These are phyloP conservation scores for Gadopsis bispinosus DNA, from an alignment of 2,797 vertebrate genomes.

Conservation along the genomic window DNA sequence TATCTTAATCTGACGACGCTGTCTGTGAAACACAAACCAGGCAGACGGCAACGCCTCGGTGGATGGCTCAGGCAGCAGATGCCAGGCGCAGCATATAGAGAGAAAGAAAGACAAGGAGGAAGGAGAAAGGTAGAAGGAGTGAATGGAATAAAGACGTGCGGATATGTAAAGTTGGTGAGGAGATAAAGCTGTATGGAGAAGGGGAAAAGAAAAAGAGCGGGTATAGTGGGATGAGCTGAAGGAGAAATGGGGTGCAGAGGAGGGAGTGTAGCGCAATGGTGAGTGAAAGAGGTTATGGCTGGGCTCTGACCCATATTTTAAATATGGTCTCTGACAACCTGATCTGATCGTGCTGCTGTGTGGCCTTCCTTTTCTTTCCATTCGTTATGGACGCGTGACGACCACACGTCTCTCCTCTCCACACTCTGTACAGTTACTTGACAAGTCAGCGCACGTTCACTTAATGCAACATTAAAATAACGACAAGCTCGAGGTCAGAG, in stretches of 20 bases:
- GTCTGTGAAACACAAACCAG: slow-evolving; percentile 31
- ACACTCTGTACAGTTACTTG: slow-evolving; percentile 27
- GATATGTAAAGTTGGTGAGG: slow-evolving; percentile 32
- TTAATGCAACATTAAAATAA: slow-evolving; percentile 55
- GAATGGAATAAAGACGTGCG: slow-evolving; percentile 26
- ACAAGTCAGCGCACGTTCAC: slow-evolving; percentile 51
- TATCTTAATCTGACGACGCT: slow-evolving; percentile 24
- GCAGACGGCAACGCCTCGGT: slow-evolving; percentile 27
- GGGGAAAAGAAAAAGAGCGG: slow-evolving; percentile 24
- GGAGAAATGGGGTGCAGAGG: slow-evolving; percentile 42
- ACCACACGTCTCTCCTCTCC: slow-evolving; percentile 47
- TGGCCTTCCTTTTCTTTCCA: slow-evolving; percentile 72
- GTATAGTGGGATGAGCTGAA: slow-evolving; percentile 30
- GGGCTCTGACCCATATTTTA: slow-evolving; percentile 78
- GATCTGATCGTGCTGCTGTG: slow-evolving; percentile 73
- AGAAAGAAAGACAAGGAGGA: slow-evolving; percentile 8
- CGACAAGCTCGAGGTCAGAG: slow-evolving; percentile 41
- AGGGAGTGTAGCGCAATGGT: slow-evolving; percentile 21
- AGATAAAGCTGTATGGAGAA: slow-evolving; percentile 22
- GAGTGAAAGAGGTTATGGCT: slow-evolving; percentile 55
- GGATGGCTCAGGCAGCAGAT: slow-evolving; percentile 21
- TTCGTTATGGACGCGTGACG: slow-evolving; percentile 43
- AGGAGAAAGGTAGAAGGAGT: background rate
- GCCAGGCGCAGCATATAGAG: slow-evolving; percentile 11
- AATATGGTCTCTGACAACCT: slow-evolving; percentile 75